Percentiles rank a stretch among this genome's conserved stretches.
Conservation (phyloP, 1,140 invertebrate genomes). For the Drosophila guanche region DNA sequence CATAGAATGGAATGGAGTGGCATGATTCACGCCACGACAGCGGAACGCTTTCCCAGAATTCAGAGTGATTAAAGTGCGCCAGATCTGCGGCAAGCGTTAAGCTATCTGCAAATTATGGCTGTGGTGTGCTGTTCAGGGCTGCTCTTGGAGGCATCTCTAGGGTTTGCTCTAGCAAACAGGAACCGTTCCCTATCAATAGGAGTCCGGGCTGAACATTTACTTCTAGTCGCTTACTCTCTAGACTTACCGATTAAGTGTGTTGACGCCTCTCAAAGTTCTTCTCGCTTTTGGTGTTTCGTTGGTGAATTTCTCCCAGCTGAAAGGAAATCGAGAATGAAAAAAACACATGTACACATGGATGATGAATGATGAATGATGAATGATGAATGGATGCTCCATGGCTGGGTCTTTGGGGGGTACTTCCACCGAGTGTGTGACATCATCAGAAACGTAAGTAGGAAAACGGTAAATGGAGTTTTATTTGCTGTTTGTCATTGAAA, state of each 20-base stretch:
- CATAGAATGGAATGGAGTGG: neutral
- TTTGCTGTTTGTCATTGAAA: slow-evolving; percentile 71
- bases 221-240: neutral
- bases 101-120: neutral
- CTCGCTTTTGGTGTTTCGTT: slow-evolving; percentile 1
- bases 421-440: slow-evolving; percentile 52
- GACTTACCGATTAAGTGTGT: slow-evolving; percentile 43
- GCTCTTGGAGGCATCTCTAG: too few relatives aligned
- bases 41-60: slow-evolving; percentile 22
- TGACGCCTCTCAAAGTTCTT: slow-evolving; percentile 5
- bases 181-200: too few relatives aligned
- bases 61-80: slow-evolving; percentile 29
- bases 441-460: slow-evolving; percentile 54
- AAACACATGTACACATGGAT: neutral
- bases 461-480: slow-evolving; percentile 76
- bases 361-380: too few relatives aligned
- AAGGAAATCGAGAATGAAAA: slow-evolving; percentile 18
- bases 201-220: too few relatives aligned
- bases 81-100: neutral
- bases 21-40: slow-evolving; percentile 29
- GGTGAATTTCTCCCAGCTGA: slow-evolving; percentile 21
- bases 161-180: too few relatives aligned
- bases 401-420: slow-evolving; percentile 5
- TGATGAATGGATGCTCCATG: too few relatives aligned
- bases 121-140: too few relatives aligned